A percentile compares a stretch with the other conserved stretches of the same genome.
Evolutionary conservation across 2,797 vertebrate species (phyloP).

Genomic region (Epinephelus malabaricus): DNA sequence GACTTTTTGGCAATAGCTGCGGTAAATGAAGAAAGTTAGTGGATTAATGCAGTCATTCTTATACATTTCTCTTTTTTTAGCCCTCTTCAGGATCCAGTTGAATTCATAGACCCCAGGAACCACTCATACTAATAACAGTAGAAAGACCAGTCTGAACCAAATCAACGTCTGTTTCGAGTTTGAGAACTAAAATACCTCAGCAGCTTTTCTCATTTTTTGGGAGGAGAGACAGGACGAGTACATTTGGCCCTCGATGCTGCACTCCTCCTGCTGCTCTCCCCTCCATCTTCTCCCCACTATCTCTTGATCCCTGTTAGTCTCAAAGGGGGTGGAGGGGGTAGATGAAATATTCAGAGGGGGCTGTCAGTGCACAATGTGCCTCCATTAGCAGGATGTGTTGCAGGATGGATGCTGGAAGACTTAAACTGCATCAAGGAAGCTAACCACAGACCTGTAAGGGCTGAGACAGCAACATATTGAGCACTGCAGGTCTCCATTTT

Average conservation of each 20-base stretch:
- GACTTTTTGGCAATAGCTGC: not conserved
- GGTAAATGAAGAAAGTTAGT: not conserved
- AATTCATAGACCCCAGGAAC: not conserved
- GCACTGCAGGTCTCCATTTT: constrained; percentile 4
- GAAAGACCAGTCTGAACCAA: not conserved
- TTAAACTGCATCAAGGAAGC: constrained; percentile 30
- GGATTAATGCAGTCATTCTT: not conserved
- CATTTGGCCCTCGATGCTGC: constrained; percentile 19
- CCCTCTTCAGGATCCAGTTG: too few species aligned
- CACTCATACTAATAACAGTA: not conserved
- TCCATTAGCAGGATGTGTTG: constrained; percentile 72
- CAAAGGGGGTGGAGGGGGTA: constrained; percentile 41
- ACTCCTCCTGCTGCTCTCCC: constrained; percentile 4
- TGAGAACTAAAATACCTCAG: not conserved
- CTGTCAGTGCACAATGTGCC: constrained; percentile 60
- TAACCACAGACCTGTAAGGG: constrained; percentile 15
- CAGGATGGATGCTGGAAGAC: constrained; percentile 35
- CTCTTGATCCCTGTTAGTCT: constrained; percentile 43
- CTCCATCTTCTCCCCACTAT: constrained; percentile 11
- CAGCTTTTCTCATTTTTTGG: not conserved
- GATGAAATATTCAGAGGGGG: constrained; percentile 80
- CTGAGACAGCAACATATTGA: constrained; percentile 13
- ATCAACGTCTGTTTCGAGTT: not conserved
- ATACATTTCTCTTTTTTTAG: not conserved
- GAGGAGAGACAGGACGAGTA: not conserved